Conservation (phyloP, 1,140 invertebrate species). For the Achroia grisella region DNA sequence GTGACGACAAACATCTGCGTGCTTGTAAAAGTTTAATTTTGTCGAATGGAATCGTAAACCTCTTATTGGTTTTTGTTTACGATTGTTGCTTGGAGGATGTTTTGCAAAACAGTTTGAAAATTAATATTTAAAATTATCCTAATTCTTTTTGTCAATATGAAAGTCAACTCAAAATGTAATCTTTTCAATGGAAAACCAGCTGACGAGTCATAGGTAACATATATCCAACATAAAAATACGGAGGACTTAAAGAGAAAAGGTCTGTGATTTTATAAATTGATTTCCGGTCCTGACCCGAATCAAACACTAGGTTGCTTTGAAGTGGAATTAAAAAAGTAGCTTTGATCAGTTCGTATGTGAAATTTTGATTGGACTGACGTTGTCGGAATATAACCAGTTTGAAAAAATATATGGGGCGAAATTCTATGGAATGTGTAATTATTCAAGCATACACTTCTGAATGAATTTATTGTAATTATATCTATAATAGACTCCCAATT, state of each 20-base stretch:
- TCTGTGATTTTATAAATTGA: slow-evolving; percentile 19
- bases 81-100: slow-evolving; percentile 36
- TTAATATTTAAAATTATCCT: too few species aligned
- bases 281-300: slow-evolving; percentile 14
- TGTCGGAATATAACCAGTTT: too few species aligned
- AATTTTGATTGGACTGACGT: background rate
- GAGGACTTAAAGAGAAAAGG: slow-evolving; percentile 13
- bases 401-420: too few species aligned
- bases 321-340: slow-evolving; percentile 14
- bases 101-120: slow-evolving; percentile 21
- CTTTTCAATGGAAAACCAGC: too few species aligned
- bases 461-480: too few species aligned
- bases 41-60: slow-evolving; percentile 58
- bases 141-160: too few species aligned
- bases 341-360: background rate
- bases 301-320: slow-evolving; percentile 15
- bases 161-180: too few species aligned
- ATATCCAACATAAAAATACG: too few species aligned
- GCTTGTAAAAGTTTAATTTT: slow-evolving; percentile 65
- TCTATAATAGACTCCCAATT: too few species aligned
- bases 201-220: too few species aligned
- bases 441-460: too few species aligned
- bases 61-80: slow-evolving; percentile 60
- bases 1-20: slow-evolving; percentile 42
- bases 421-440: too few species aligned